A percentile compares a stretch with the other conserved stretches of the same genome.
Evolutionary conservation across 2,113 vertebrate species (phyloP).

Genomic region (Tachuris rubrigastra): DNA sequence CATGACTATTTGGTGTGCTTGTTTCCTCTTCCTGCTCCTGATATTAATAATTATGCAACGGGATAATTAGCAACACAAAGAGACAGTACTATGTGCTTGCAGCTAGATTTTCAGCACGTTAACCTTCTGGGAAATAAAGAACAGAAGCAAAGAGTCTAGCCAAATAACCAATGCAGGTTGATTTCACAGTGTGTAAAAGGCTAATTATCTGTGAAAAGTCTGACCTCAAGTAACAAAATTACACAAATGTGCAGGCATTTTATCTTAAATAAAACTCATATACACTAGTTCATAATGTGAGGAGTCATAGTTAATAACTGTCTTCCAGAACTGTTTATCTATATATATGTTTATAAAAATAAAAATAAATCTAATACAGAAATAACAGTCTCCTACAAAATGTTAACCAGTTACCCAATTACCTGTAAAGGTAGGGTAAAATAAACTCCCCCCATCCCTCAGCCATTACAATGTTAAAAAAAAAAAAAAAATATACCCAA

Average conservation of each 20-base stretch:
- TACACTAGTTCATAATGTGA: constrained; percentile 58
- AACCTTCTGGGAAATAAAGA: constrained; percentile 88
- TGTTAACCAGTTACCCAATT: constrained; percentile 24
- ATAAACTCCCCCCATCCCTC: constrained; percentile 1
- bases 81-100: constrained; percentile 82
- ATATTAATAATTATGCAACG: constrained; percentile 92
- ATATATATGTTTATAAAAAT: constrained; percentile 30
- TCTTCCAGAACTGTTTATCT: constrained; percentile 38
- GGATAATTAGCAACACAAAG: constrained; percentile 90
- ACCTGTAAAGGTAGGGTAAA: constrained; percentile 55
- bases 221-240: constrained; percentile 82
- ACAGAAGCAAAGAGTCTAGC: constrained; percentile 82
- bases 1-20: constrained; percentile 82
- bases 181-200: constrained; percentile 86
- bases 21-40: constrained; percentile 87
- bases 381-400: constrained; percentile 23
- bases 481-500: not conserved
- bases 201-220: constrained; percentile 87
- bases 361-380: constrained; percentile 28
- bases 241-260: constrained; percentile 80
- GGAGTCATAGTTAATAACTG: constrained; percentile 57
- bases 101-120: constrained; percentile 81
- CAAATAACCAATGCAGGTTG: constrained; percentile 85
- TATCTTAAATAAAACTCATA: constrained; percentile 83
- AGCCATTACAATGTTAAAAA: not conserved